Percentiles rank a stretch among this genome's conserved stretches.
These are phyloP conservation scores for Naso thynnoides DNA, from an alignment of 2,797 vertebrate species.

Conservation along the genomic window DNA sequence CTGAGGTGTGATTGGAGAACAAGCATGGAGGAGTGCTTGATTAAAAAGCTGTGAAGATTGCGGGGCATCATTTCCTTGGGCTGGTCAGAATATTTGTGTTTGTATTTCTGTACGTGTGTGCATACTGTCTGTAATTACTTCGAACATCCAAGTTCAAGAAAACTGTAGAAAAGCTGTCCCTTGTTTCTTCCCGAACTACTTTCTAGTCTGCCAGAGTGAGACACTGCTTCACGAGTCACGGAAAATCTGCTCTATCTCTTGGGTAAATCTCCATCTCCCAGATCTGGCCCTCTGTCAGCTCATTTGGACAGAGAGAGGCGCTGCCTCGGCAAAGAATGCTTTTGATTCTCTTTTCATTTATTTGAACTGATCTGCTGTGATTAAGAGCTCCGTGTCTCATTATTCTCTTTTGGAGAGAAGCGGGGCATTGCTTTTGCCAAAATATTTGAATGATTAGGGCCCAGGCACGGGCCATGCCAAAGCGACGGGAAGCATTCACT, in stretches of 20 bases:
- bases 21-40: slow-evolving; percentile 69
- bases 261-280: slow-evolving; percentile 85
- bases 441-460: slow-evolving; percentile 98
- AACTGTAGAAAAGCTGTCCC: slow-evolving; percentile 59
- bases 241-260: slow-evolving; percentile 79
- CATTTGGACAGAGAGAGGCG: slow-evolving; percentile 90
- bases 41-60: slow-evolving; percentile 73
- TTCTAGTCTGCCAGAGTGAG: slow-evolving; percentile 67
- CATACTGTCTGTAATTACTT: slow-evolving; percentile 57
- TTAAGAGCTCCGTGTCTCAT: slow-evolving; percentile 93
- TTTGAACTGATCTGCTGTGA: slow-evolving; percentile 97
- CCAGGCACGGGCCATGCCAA: slow-evolving; percentile 90
- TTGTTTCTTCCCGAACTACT: slow-evolving; percentile 61
- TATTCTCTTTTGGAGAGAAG: slow-evolving; percentile 83
- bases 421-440: slow-evolving; percentile 91
- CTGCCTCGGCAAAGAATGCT: slow-evolving; percentile 90
- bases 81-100: slow-evolving; percentile 65
- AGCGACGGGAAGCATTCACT: slow-evolving; percentile 93
- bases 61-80: slow-evolving; percentile 53
- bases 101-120: slow-evolving; percentile 44
- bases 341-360: slow-evolving; percentile 99
- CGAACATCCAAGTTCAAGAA: slow-evolving; percentile 63
- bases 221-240: slow-evolving; percentile 70
- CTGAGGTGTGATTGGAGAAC: slow-evolving; percentile 75
- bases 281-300: slow-evolving; percentile 92